These are phyloP conservation scores for Oedothorax gibbosus DNA, from an alignment of 1,140 invertebrate species.

Conservation along the genomic window DNA sequence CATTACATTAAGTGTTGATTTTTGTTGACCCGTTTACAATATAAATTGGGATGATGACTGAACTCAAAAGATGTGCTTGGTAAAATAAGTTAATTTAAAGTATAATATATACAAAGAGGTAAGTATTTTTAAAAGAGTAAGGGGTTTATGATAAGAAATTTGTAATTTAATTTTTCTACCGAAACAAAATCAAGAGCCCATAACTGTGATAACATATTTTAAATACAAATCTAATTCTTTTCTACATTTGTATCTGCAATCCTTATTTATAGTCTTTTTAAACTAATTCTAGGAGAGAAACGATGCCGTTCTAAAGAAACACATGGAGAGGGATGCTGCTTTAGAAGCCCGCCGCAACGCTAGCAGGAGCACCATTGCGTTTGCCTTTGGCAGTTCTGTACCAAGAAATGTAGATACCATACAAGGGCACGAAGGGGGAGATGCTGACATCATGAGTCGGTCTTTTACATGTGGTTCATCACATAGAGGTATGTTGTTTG, in stretches of 20 bases:
- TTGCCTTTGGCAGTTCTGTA: conserved; percentile 90
- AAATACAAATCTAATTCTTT: too few relatives aligned
- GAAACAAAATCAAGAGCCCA: too few relatives aligned
- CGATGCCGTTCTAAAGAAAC: conserved; percentile 85
- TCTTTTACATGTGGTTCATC: conserved; percentile 36
- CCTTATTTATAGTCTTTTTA: neutral
- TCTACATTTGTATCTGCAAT: neutral
- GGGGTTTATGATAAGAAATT: too few relatives aligned
- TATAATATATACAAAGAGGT: too few relatives aligned
- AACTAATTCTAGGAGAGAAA: conserved; percentile 75
- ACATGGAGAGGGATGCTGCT: conserved; percentile 84
- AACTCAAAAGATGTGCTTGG: too few relatives aligned
- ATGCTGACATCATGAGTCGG: conserved; percentile 26
- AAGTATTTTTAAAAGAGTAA: too few relatives aligned
- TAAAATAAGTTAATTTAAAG: too few relatives aligned
- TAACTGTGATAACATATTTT: too few relatives aligned
- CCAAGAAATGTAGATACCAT: conserved; percentile 81
- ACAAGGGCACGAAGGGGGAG: neutral
- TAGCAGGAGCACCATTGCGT: conserved; percentile 78
- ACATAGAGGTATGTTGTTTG: conserved; percentile 28
- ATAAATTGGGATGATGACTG: too few relatives aligned
- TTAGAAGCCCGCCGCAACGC: conserved; percentile 80
- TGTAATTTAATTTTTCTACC: too few relatives aligned
- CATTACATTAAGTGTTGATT: too few relatives aligned
- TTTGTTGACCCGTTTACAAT: too few relatives aligned